A percentile compares a stretch with the other conserved stretches of the same genome.
phyloP scores from a whole-genome alignment of 2,888 invertebrate species.

The Drepana falcataria region DNA sequence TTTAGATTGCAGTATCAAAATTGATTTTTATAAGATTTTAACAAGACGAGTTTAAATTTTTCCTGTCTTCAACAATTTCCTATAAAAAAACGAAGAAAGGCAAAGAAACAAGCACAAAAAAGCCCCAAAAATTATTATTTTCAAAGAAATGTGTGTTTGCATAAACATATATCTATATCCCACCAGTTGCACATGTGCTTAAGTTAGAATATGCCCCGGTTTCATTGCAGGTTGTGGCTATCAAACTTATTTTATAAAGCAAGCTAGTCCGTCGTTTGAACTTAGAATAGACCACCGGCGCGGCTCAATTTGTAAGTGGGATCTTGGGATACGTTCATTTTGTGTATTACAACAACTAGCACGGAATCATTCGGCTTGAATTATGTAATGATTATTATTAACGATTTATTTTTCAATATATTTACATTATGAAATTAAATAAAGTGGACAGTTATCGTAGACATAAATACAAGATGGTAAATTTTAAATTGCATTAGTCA shows the following conservation, averaged over 20 bases:
- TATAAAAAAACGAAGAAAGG: no score
- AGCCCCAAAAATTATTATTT: no score
- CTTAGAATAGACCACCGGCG: slow-evolving; percentile 53
- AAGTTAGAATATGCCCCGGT: neutral
- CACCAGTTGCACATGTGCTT: neutral
- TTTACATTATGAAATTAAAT: neutral
- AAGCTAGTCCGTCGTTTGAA: slow-evolving; percentile 6
- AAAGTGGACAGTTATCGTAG: neutral
- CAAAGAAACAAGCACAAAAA: no score
- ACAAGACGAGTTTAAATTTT: no score
- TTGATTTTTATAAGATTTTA: no score
- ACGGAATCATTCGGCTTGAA: slow-evolving; percentile 61
- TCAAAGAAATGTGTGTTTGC: no score
- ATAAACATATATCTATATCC: no score
- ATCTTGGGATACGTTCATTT: slow-evolving; percentile 78
- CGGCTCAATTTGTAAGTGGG: slow-evolving; percentile 73
- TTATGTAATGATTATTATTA: slow-evolving; percentile 51
- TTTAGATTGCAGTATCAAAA: no score
- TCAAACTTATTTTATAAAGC: neutral
- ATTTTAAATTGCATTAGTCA: no score
- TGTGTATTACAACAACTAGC: slow-evolving; percentile 64
- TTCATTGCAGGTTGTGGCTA: neutral
- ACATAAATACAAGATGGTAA: no score
- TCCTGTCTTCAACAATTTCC: no score
- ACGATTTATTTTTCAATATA: neutral